Evolutionary conservation across 1,140 invertebrate genomes (phyloP), one percentile per base, ranked within the genome.

Genomic region (Archegozetes longisetosus): DNA sequence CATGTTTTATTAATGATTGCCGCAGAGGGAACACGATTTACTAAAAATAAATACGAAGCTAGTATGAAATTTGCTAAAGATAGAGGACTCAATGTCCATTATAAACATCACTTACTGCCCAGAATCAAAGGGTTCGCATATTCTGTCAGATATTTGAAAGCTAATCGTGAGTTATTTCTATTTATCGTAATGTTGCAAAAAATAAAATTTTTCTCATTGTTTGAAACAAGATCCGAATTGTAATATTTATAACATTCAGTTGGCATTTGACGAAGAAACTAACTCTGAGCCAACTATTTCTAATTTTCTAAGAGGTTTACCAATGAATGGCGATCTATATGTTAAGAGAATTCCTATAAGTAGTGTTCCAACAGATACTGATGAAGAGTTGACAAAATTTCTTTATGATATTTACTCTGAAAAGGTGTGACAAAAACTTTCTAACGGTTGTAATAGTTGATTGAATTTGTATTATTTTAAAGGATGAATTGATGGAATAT

Each of bases 11-110:
- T 95, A 61, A 70, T 94, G 28, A 70, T 96, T n/a, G 93, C 88
- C 68, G 85, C 88, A 4, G 93, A 97, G 75, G 93, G 93, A 9
- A 97, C 93, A 1, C 77, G 93, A 32, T 94, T 91, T 65, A 95
- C 89, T 0, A 72, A 78, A 55, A 80, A 82, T 65, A 97, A 97
- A 70, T 85, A 91, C 67, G 80, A 84, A 71, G 84, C 83, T 0
- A 90, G 88, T 62, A 76, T 88, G 66, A 85, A 86, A 66, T 91
- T 94, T 70, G 88, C 90, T 0, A 77, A 79, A 66, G 81, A 90
- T 66, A 86, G 87, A 64, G 86, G 87, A 65, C 77, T 95, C 63
- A 82, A 86, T 3, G 83, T 87, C 3, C 71, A 82, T 64, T 74
- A 95, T 29, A 88, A 91, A 66, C 83, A 95, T 70, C 89, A 94